Evolutionary conservation across 92 coral and sea anemone genomes (phyloP), one percentile per base, ranked within the genome.

Genomic region (Heliopora coerulea): DNA sequence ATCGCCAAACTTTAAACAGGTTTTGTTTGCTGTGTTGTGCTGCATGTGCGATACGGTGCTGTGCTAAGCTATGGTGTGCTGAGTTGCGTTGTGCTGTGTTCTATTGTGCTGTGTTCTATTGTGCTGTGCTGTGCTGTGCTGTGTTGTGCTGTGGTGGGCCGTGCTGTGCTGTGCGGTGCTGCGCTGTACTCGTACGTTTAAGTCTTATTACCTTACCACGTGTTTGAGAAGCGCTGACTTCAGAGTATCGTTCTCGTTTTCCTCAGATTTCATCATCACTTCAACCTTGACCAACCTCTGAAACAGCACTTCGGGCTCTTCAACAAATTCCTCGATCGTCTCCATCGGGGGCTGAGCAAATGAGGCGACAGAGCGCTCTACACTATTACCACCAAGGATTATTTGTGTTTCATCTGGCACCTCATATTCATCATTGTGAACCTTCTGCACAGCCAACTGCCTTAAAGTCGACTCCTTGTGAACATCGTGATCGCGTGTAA

Each of bases 151-250:
- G n/a, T n/a, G n/a, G n/a, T n/a, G n/a, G n/a, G n/a, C n/a, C n/a
- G n/a, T n/a, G n/a, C n/a, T n/a, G n/a, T n/a, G n/a, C n/a, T n/a
- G n/a, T n/a, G n/a, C n/a, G n/a, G n/a, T n/a, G n/a, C n/a, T n/a
- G n/a, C n/a, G n/a, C n/a, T n/a, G n/a, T n/a, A n/a, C n/a, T n/a
- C n/a, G n/a, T n/a, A n/a, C n/a, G n/a, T n/a, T n/a, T n/a, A n/a
- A n/a, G n/a, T n/a, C n/a, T n/a, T n/a, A n/a, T n/a, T n/a, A n/a
- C n/a, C 96, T 74, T 83, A 93, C 98, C 88, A 93, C 96, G 62
- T 93, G 98, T 65, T 91, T 90, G 0, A 96, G 91, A 81, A 93
- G 65, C 74, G 91, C 98, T 18, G 88, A 87, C 79, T 86, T 82
- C 49, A 90, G 83, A 74, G 78, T 82, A 18, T 89, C 88, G 6